Base-by-base conservation (phyloP, 2,797 vertebrate species). In the Rhodeus uyekii region DNA sequence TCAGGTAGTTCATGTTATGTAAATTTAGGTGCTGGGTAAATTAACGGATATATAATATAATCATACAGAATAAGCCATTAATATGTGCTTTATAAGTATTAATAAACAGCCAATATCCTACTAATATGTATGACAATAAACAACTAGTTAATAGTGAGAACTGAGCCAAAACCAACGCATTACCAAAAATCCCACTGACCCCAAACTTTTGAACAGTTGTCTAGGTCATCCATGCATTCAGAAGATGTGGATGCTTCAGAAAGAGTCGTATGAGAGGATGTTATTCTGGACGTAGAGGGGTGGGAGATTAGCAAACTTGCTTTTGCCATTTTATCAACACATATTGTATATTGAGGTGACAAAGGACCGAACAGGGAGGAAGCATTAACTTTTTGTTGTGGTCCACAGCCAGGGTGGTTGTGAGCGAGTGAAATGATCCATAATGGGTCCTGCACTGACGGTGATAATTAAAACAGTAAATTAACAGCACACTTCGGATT, bases 401-500 rank as follows among this genome's bases (percentile, higher is more conserved):
- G 27, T 78, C n/a, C 22, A 24, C 3, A 55, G 13, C n/a, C 9
- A 27, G 24, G 10, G n/a, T 72, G 13, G 14, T 38, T 58, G 18
- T 4, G 44, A 8, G n/a, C 24, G 7, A 10, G 18, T 22, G 29
- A 60, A 73, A 16, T 80, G 53, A 46, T 80, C 53, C n/a, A 73
- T 27, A 22, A 73, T 63, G n/a, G 46, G 53, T 74, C 60, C 34
- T 42, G 44, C 32, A n/a, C 32, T 64, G 44, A 55, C n/a, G n/a
- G n/a, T 73, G 58, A 38, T 29, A 13, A 80, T 50, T 63, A 73
- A 63, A 81, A 48, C 18, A 2, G 5, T 72, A 50, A 73, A 27
- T 61, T 46, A 39, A 73, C 42, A 46, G 71, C 34, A 29, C 24
- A 32, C 5, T 67, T 9, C 9, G 29, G 44, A 65, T 71, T 5